A percentile compares a stretch with the other conserved stretches of the same genome.
Conservation (phyloP, 2,113 vertebrate species). For the Ophthalmolycus amberensis region DNA sequence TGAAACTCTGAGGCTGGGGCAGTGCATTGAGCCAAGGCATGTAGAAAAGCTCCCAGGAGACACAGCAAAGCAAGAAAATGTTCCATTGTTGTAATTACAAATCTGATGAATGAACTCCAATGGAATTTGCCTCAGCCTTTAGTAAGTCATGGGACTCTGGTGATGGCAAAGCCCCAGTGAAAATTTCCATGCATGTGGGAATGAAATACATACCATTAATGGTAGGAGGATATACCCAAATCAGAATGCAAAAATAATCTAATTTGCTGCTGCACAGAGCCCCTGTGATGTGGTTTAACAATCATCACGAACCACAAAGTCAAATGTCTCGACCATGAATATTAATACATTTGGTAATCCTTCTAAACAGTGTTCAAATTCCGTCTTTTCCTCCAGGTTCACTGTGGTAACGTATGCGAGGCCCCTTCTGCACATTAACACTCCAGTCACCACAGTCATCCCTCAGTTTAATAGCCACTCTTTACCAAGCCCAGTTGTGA, state of each 20-base stretch:
- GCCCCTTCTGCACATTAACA: background rate
- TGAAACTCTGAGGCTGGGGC: conserved; percentile 63
- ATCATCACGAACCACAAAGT: background rate
- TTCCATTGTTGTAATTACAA: conserved; percentile 44
- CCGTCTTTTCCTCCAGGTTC: background rate
- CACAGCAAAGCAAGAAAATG: conserved; percentile 19
- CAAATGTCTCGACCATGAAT: background rate
- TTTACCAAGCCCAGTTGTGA: background rate
- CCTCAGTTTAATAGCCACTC: background rate
- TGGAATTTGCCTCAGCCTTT: background rate
- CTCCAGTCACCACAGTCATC: background rate
- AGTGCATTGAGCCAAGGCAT: conserved; percentile 9
- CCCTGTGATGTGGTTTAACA: background rate
- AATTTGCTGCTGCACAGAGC: background rate
- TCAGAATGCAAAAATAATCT: conserved; percentile 59
- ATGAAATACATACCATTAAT: background rate
- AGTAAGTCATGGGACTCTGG: conserved; percentile 17
- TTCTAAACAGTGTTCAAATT: background rate
- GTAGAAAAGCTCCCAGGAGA: conserved; percentile 11
- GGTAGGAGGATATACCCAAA: conserved; percentile 48
- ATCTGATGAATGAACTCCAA: background rate
- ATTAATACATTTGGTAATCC: background rate
- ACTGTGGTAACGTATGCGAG: background rate
- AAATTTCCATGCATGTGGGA: conserved; percentile 39
- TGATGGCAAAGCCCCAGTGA: background rate